These are phyloP conservation scores for Temnothorax rugatulus DNA, from an alignment of 2,888 invertebrate species.

Conservation along the genomic window DNA sequence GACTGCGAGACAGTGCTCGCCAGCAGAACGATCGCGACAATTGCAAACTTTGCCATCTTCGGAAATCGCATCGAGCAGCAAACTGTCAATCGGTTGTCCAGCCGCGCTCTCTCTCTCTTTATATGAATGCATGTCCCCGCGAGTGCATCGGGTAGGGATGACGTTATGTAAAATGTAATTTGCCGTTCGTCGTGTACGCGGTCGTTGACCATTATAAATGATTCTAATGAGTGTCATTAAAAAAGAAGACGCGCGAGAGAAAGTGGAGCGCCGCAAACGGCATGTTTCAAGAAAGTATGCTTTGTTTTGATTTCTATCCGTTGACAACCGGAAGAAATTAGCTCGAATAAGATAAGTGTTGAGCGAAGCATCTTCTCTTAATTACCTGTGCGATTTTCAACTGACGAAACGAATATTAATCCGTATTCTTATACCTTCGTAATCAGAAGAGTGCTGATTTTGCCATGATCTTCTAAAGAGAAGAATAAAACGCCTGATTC, in stretches of 20 bases:
- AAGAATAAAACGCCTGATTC: not conserved
- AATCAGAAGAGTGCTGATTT: not conserved
- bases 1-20: constrained; percentile 52
- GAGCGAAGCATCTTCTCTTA: constrained; percentile 5
- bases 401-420: not conserved
- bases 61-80: constrained; percentile 60
- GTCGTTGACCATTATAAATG: constrained; percentile 66
- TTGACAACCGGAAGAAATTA: constrained; percentile 47
- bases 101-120: constrained; percentile 36
- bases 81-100: constrained; percentile 65
- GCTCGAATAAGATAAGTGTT: not conserved
- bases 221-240: constrained; percentile 73
- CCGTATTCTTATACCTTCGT: not conserved
- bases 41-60: constrained; percentile 69
- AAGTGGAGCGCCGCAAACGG: constrained; percentile 72
- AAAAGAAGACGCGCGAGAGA: constrained; percentile 72
- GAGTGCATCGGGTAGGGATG: constrained; percentile 49
- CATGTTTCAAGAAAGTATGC: constrained; percentile 71
- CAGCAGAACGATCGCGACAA: constrained; percentile 68
- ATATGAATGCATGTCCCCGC: constrained; percentile 20
- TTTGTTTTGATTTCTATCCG: constrained; percentile 70
- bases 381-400: not conserved
- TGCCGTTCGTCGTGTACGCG: constrained; percentile 52
- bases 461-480: not conserved
- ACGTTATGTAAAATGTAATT: constrained; percentile 74